Conservation (phyloP, 2,888 invertebrate genomes). For the Hypselothyrea guttata region DNA sequence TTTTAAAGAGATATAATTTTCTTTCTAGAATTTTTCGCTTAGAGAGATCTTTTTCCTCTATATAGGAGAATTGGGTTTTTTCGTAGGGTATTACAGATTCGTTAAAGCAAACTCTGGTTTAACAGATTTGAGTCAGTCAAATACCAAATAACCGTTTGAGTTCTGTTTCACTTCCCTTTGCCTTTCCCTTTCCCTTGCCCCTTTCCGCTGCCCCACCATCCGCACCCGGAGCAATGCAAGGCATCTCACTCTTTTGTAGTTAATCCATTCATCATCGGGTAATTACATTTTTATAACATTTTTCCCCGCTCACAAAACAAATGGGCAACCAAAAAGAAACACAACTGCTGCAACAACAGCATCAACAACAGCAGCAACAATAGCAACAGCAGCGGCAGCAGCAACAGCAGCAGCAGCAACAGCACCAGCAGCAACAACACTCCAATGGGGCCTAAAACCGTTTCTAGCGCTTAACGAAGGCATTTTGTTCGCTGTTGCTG, state of each 20-base stretch:
- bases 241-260: conserved; percentile 70
- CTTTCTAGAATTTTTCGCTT: too few relatives aligned
- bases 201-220: conserved; percentile 32
- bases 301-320: conserved; percentile 71
- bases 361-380: conserved; percentile 18
- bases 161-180: conserved; percentile 15
- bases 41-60: too few relatives aligned
- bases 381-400: conserved; percentile 17
- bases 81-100: conserved; percentile 23
- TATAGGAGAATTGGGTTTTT: too few relatives aligned
- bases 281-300: conserved; percentile 78
- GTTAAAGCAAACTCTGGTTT: conserved; percentile 42
- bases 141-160: conserved; percentile 52
- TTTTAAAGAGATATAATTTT: too few relatives aligned
- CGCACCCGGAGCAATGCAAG: conserved; percentile 64
- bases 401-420: conserved; percentile 19
- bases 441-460: conserved; percentile 60
- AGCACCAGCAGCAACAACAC: conserved; percentile 31
- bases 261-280: conserved; percentile 78
- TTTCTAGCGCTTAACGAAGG: conserved; percentile 72
- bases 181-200: conserved; percentile 2
- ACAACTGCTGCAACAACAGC: conserved; percentile 29
- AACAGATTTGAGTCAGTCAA: conserved; percentile 47
- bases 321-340: conserved; percentile 59
- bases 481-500: conserved; percentile 71